These are phyloP conservation scores for Tauraco hartlaubi DNA, from an alignment of 2,797 vertebrate species.

Conservation along the genomic window DNA sequence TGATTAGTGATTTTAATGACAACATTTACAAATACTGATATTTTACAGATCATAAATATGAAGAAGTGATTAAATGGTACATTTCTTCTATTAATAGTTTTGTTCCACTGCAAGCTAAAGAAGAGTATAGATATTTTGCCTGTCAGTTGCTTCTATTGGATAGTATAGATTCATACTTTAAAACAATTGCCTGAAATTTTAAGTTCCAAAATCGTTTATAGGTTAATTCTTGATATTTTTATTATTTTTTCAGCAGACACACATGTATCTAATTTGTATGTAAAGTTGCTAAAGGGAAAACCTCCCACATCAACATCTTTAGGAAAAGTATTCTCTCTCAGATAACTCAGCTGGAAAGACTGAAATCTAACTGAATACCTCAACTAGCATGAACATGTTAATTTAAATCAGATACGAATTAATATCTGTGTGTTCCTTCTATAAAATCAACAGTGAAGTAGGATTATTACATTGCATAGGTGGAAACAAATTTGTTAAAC, in stretches of 20 bases:
- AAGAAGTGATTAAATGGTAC: not conserved
- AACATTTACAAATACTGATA: not conserved
- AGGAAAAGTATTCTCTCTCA: conserved; percentile 11
- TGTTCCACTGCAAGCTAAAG: not conserved
- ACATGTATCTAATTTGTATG: not conserved
- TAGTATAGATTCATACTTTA: not conserved
- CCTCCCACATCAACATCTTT: conserved; percentile 64
- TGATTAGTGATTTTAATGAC: not conserved
- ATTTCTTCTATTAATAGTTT: not conserved
- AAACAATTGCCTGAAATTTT: not conserved
- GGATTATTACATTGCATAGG: not conserved
- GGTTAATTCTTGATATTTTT: not conserved
- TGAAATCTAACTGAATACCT: conserved; percentile 47
- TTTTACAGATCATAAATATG: not conserved
- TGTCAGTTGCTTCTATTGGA: not conserved
- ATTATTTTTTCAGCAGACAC: not conserved
- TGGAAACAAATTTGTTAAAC: conserved; percentile 64
- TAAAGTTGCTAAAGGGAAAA: conserved; percentile 61
- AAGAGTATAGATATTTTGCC: not conserved
- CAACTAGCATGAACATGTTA: conserved; percentile 66
- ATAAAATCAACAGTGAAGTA: conserved; percentile 52
- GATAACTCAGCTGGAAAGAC: conserved; percentile 61
- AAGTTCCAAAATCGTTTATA: not conserved
- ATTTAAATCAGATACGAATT: conserved; percentile 55
- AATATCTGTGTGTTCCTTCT: conserved; percentile 36